A percentile compares a stretch with the other conserved stretches of the same genome.
These are phyloP conservation scores for Hippocampus barbouri DNA, from an alignment of 2,113 vertebrate species.

Conservation along the genomic window DNA sequence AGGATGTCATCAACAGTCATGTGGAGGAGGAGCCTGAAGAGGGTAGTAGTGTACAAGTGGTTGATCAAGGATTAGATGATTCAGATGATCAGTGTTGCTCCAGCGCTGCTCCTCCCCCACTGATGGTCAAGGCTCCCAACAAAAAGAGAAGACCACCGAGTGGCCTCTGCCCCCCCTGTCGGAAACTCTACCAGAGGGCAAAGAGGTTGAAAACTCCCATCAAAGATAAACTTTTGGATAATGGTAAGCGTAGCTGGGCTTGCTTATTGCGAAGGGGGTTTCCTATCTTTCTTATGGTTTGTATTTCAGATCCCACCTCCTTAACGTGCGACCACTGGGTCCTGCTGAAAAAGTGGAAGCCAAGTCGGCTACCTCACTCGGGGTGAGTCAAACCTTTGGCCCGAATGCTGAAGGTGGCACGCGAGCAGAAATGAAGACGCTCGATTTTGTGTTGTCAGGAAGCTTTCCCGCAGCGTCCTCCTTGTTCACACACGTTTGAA, in stretches of 20 bases:
- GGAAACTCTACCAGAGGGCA: conserved; percentile 34
- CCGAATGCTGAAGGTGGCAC: background rate
- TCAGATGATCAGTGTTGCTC: conserved; percentile 10
- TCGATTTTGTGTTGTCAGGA: conserved; percentile 33
- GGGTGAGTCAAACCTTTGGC: conserved; percentile 22
- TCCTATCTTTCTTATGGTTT: background rate
- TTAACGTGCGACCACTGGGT: conserved; percentile 67
- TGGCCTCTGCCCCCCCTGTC: conserved; percentile 42
- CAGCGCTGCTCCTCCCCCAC: conserved; percentile 33
- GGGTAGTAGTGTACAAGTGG: background rate
- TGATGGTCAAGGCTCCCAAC: conserved; percentile 11
- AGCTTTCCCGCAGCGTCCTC: background rate
- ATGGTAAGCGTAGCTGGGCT: conserved; percentile 23
- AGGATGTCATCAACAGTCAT: conserved; percentile 19
- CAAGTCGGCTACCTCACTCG: background rate
- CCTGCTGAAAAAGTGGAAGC: conserved; percentile 45
- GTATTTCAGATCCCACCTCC: conserved; percentile 54
- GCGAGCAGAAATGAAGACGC: background rate
- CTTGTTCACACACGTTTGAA: background rate
- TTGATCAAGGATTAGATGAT: conserved; percentile 22
- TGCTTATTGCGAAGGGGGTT: background rate
- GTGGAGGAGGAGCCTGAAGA: background rate
- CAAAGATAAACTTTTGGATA: conserved; percentile 37
- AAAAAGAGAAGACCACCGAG: background rate
- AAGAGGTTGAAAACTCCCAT: conserved; percentile 32